Evolutionary conservation across 2,888 invertebrate species (phyloP).

Genomic region (Herminia tarsipennalis): DNA sequence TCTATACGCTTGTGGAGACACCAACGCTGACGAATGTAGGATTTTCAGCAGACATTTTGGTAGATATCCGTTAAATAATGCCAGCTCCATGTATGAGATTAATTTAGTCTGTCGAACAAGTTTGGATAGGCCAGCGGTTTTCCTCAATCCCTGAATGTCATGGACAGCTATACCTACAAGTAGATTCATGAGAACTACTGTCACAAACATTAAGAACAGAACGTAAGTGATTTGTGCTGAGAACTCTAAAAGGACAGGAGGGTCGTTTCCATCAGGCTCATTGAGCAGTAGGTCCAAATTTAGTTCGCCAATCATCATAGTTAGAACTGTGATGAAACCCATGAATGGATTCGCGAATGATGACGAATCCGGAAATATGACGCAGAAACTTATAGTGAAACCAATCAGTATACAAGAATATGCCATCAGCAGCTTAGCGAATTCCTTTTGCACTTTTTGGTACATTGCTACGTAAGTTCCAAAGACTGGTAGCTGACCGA

Average conservation of each 20-base stretch:
- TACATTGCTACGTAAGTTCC: constrained; percentile 97
- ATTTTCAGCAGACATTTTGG: constrained; percentile 91
- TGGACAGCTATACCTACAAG: constrained; percentile 95
- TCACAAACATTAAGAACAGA: constrained; percentile 92
- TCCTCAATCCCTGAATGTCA: constrained; percentile 94
- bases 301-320: constrained; percentile 96
- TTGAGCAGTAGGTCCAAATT: constrained; percentile 91
- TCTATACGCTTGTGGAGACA: constrained; percentile 92
- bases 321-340: constrained; percentile 93
- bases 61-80: constrained; percentile 91
- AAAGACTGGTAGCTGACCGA: constrained; percentile 94
- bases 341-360: constrained; percentile 94
- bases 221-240: constrained; percentile 94
- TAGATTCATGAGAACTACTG: constrained; percentile 94
- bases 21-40: constrained; percentile 91
- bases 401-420: constrained; percentile 94
- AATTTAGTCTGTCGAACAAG: constrained; percentile 93
- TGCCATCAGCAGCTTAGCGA: constrained; percentile 93
- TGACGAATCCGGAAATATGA: constrained; percentile 93
- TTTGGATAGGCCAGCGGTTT: constrained; percentile 93
- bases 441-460: constrained; percentile 94
- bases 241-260: constrained; percentile 90
- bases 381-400: constrained; percentile 95
- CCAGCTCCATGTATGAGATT: constrained; percentile 94
- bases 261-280: constrained; percentile 91